phyloP scores from a whole-genome alignment of 2,888 invertebrate species.

The Melanostoma scalare region DNA sequence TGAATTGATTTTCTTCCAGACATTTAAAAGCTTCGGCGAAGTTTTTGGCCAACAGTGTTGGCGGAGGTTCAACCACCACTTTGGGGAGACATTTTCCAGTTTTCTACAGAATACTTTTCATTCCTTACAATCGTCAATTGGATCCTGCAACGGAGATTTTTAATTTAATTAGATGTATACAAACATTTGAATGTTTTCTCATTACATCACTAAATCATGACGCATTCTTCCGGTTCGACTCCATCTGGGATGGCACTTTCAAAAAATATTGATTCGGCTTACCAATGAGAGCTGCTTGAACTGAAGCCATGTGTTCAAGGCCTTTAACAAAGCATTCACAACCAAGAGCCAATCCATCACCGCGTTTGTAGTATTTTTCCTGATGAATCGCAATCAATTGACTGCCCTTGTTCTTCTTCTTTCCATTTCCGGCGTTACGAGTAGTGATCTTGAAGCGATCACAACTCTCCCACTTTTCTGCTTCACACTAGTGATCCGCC shows the following conservation, averaged over 20 bases:
- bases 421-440: too few relatives aligned
- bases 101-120: conserved; percentile 89
- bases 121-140: conserved; percentile 89
- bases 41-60: conserved; percentile 83
- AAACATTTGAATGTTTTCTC: not conserved
- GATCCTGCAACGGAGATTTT: conserved; percentile 85
- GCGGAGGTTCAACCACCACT: conserved; percentile 85
- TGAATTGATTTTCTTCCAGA: conserved; percentile 81
- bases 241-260: not conserved
- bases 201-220: conserved; percentile 87
- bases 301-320: too few relatives aligned
- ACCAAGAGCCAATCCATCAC: too few relatives aligned
- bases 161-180: not conserved
- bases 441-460: too few relatives aligned
- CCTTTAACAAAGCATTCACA: too few relatives aligned
- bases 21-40: conserved; percentile 86
- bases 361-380: too few relatives aligned
- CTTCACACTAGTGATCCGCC: too few relatives aligned
- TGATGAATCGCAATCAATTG: too few relatives aligned
- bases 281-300: too few relatives aligned
- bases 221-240: conserved; percentile 79
- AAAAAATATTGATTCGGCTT: too few relatives aligned
- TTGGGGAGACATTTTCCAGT: conserved; percentile 90
- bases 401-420: too few relatives aligned
- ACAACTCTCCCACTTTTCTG: too few relatives aligned